A percentile compares a stretch with the other conserved stretches of the same genome.
These are phyloP conservation scores for Falco rusticolus DNA, from an alignment of 2,797 vertebrate species.

Conservation along the genomic window DNA sequence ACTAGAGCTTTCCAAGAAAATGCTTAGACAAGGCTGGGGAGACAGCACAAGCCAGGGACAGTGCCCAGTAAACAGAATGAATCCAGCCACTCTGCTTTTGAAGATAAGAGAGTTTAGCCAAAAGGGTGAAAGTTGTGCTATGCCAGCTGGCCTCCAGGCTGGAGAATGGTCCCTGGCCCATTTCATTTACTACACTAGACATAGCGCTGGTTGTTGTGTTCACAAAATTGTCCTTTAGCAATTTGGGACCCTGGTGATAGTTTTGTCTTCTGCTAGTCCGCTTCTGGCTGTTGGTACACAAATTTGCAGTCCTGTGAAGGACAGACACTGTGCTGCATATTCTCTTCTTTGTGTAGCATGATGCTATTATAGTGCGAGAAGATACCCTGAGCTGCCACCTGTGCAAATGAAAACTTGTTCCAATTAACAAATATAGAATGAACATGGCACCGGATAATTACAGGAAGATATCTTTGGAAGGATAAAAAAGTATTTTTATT, in stretches of 20 bases:
- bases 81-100: background rate
- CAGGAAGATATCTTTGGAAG: conserved; percentile 34
- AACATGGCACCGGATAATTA: conserved; percentile 48
- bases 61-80: background rate
- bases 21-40: background rate
- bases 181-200: background rate
- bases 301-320: background rate
- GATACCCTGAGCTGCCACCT: background rate
- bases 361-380: background rate
- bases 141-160: background rate
- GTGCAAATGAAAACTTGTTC: conserved; percentile 59
- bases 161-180: background rate
- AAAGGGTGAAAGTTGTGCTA: background rate
- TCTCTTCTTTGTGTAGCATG: background rate
- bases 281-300: background rate
- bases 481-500: conserved; percentile 36
- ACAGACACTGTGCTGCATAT: background rate
- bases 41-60: background rate
- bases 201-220: background rate
- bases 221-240: conserved; percentile 19
- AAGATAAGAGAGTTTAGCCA: background rate
- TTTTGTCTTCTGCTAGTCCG: background rate
- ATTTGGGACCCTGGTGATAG: background rate
- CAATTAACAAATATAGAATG: conserved; percentile 33
- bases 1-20: background rate